Evolutionary conservation across 2,113 vertebrate genomes (phyloP).

Genomic region (Oxyruncus cristatus): DNA sequence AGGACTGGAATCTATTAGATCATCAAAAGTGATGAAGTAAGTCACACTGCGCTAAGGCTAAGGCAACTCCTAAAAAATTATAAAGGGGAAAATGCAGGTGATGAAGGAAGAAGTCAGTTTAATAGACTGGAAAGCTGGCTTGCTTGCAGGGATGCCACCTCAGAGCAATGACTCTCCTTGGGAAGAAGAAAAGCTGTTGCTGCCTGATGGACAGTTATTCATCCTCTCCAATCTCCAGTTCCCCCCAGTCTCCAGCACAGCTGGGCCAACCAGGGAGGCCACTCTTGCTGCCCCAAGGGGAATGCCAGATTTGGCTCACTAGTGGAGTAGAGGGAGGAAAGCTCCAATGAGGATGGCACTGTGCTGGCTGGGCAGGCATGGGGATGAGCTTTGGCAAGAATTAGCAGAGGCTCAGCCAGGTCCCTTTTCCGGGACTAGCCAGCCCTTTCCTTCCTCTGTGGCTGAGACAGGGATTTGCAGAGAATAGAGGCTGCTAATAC

Average conservation of each 20-base stretch:
- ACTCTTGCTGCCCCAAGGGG: accelerated
- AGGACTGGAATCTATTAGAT: not conserved
- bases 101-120: not conserved
- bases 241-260: accelerated
- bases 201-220: not conserved
- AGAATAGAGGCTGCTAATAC: not conserved
- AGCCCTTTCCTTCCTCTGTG: not conserved
- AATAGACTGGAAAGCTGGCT: not conserved
- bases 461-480: not conserved
- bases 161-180: not conserved
- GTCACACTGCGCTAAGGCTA: not conserved
- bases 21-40: not conserved
- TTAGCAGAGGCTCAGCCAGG: not conserved
- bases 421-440: not conserved
- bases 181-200: not conserved
- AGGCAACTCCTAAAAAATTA: not conserved
- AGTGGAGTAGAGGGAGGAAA: not conserved
- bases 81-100: not conserved
- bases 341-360: not conserved
- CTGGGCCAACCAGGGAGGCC: not conserved
- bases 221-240: not conserved
- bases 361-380: accelerated
- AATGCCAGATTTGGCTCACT: not conserved
- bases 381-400: not conserved
- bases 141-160: not conserved